These are phyloP conservation scores for Aurelia aurita DNA, from an alignment of 30 jellyfish, hydroid and myxozoan species.

Conservation along the genomic window DNA sequence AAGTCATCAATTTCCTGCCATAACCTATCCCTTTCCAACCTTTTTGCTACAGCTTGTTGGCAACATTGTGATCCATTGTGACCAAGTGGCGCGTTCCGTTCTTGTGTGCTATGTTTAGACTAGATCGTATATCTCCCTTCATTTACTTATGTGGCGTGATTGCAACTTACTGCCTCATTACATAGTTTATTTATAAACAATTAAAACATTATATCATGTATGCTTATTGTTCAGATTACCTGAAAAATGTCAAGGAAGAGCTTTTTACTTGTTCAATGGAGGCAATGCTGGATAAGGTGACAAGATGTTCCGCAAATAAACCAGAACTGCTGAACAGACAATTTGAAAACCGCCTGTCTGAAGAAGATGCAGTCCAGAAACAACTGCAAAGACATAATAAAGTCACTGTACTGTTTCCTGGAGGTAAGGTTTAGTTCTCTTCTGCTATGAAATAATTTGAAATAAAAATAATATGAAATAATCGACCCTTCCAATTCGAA, in stretches of 20 bases:
- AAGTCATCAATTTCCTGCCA: not conserved
- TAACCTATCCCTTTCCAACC: not conserved
- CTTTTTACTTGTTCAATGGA: not conserved
- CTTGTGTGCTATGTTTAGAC: no score
- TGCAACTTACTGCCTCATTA: not conserved
- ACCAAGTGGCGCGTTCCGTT: no score
- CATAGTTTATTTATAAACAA: not conserved
- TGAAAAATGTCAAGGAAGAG: conserved; percentile 1
- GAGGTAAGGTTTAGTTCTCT: not conserved
- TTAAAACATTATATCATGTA: no score
- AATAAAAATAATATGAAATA: no score
- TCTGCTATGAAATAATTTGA: no score
- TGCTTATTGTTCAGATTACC: not conserved
- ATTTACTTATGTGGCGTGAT: no score
- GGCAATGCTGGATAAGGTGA: not conserved
- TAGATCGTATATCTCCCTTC: no score
- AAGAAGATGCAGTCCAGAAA: conserved; percentile 1
- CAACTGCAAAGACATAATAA: conserved; percentile 1
- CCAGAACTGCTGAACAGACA: conserved; percentile 11
- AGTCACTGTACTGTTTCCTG: conserved; percentile 22
- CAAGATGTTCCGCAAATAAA: not conserved
- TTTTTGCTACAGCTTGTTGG: not conserved
- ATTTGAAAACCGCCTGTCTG: conserved; percentile 10
- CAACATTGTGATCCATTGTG: not conserved
- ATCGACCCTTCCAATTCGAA: no score